Evolutionary conservation across 2,888 invertebrate genomes (phyloP).

Genomic region (Byasa hedistus): DNA sequence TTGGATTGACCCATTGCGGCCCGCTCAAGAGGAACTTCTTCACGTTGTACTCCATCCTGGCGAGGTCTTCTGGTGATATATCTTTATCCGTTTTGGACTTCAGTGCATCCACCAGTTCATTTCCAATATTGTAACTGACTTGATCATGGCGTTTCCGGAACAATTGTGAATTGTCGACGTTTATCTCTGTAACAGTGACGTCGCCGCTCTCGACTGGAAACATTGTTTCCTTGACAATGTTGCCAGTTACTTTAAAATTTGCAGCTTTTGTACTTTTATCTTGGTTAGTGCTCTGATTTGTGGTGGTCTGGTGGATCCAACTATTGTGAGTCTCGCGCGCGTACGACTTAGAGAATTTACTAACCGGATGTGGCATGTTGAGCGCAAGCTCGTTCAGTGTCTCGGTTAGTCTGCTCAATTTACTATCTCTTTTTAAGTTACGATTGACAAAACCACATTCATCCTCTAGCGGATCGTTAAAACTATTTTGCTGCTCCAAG

Average conservation of each 20-base stretch:
- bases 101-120: slow-evolving; percentile 50
- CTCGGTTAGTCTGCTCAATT: slow-evolving; percentile 63
- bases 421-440: slow-evolving; percentile 58
- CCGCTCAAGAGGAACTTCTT: slow-evolving; percentile 85
- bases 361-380: slow-evolving; percentile 75
- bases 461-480: slow-evolving; percentile 68
- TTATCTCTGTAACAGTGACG: slow-evolving; percentile 61
- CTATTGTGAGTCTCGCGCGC: slow-evolving; percentile 54
- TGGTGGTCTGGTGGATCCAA: slow-evolving; percentile 53
- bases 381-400: slow-evolving; percentile 70
- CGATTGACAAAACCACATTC: slow-evolving; percentile 61
- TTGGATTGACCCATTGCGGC: slow-evolving; percentile 64
- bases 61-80: slow-evolving; percentile 80
- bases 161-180: slow-evolving; percentile 58
- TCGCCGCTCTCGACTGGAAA: slow-evolving; percentile 70
- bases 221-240: slow-evolving; percentile 65
- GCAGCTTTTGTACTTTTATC: slow-evolving; percentile 46
- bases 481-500: slow-evolving; percentile 73
- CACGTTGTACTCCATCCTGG: slow-evolving; percentile 88
- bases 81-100: slow-evolving; percentile 61
- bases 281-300: slow-evolving; percentile 38
- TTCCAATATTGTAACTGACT: slow-evolving; percentile 17
- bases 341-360: slow-evolving; percentile 66
- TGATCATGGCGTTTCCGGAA: slow-evolving; percentile 38
- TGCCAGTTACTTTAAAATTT: slow-evolving; percentile 50